phyloP scores from a whole-genome alignment of 2,113 vertebrate species.

The Panurus biarmicus region DNA sequence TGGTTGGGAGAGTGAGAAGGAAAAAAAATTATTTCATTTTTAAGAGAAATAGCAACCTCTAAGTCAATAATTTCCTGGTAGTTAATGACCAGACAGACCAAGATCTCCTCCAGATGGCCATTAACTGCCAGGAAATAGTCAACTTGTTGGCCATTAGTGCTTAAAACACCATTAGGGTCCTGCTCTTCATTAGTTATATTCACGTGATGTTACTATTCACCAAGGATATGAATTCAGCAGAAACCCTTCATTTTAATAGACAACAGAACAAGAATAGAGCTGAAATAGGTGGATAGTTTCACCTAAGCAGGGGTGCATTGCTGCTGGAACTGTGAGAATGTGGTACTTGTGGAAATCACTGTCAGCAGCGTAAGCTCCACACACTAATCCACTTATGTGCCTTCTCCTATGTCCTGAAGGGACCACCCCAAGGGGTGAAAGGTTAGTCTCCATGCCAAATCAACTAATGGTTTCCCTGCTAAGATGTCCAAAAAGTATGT shows the following conservation, averaged over 20 bases:
- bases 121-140: constrained; percentile 48
- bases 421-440: constrained; percentile 48
- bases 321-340: neutral
- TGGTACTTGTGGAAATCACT: neutral
- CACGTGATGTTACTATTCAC: neutral
- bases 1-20: neutral
- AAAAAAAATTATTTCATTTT: constrained; percentile 1
- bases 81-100: constrained; percentile 11
- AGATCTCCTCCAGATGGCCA: constrained; percentile 46
- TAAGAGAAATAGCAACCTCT: neutral
- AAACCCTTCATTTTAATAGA: neutral
- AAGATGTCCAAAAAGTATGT: constrained; percentile 17
- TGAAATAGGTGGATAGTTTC: neutral
- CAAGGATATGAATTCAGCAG: neutral
- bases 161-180: neutral
- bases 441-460: constrained; percentile 49
- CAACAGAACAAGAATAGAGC: neutral
- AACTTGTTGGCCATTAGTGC: neutral
- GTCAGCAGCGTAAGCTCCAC: neutral
- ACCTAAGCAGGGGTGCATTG: neutral
- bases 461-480: neutral
- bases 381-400: neutral
- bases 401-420: neutral
- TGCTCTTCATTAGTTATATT: neutral
- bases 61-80: constrained; percentile 40